phyloP scores from a whole-genome alignment of 2,888 invertebrate species.

The Ellobium chinense region DNA sequence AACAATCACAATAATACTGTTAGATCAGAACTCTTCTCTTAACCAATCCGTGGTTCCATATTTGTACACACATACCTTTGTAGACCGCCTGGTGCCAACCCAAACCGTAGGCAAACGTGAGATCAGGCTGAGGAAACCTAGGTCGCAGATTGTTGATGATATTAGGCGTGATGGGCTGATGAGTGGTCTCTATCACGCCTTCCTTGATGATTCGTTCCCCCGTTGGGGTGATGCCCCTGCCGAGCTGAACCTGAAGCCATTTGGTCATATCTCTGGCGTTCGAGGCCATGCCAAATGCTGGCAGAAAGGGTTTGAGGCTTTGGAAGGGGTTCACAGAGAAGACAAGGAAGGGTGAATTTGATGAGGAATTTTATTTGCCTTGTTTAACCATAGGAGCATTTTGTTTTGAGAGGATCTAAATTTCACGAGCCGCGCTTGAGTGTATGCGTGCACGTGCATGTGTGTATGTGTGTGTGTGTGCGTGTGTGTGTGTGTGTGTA shows the following conservation, averaged over 20 bases:
- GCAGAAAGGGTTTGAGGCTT: background rate
- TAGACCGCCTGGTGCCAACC: slow-evolving; percentile 11
- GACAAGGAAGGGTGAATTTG: too few species aligned
- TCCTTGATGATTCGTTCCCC: background rate
- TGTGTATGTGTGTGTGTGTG: too few species aligned
- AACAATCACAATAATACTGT: too few species aligned
- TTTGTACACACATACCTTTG: slow-evolving; percentile 4
- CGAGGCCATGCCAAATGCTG: slow-evolving; percentile 8
- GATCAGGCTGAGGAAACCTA: slow-evolving; percentile 9
- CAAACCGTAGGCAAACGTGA: slow-evolving; percentile 15
- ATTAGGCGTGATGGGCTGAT: slow-evolving; percentile 8
- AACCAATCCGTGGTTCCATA: too few species aligned
- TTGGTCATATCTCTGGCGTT: background rate
- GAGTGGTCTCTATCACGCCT: background rate
- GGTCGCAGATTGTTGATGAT: slow-evolving; percentile 12
- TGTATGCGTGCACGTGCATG: too few species aligned
- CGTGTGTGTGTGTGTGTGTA: too few species aligned
- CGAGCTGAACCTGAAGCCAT: slow-evolving; percentile 5
- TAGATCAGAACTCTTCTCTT: too few species aligned
- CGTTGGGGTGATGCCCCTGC: background rate
- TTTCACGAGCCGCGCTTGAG: too few species aligned
- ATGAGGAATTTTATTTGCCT: too few species aligned
- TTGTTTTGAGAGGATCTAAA: too few species aligned
- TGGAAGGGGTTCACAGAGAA: too few species aligned
- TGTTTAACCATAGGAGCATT: too few species aligned